Evolutionary conservation across 2,888 invertebrate species (phyloP).

Genomic region (Agrochola macilenta): DNA sequence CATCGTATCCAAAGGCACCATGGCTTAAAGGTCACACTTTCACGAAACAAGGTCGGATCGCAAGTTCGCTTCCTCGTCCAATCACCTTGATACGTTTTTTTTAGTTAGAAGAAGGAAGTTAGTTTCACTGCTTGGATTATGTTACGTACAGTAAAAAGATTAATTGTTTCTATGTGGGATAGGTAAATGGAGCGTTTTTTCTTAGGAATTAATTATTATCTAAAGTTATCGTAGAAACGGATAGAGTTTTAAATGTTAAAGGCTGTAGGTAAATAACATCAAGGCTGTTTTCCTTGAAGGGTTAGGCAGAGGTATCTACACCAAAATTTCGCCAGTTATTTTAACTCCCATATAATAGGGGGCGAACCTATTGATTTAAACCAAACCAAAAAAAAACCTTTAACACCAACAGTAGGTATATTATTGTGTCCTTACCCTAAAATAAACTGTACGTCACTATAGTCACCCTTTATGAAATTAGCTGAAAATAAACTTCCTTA

Average conservation of each 20-base stretch:
- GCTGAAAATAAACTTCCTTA: not conserved
- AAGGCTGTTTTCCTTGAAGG: no score
- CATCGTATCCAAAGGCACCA: slow-evolving; percentile 46
- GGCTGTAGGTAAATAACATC: not conserved
- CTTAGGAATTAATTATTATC: not conserved
- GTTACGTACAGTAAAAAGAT: slow-evolving; percentile 60
- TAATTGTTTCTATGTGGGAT: slow-evolving; percentile 50
- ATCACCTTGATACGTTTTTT: slow-evolving; percentile 68
- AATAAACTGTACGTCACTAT: not conserved
- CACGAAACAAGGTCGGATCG: slow-evolving; percentile 64
- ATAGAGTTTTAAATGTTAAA: not conserved
- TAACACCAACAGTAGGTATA: not conserved
- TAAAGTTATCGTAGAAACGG: not conserved
- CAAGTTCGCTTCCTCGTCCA: slow-evolving; percentile 64
- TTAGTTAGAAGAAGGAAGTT: slow-evolving; percentile 68
- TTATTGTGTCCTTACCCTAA: not conserved
- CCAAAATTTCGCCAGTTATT: no score
- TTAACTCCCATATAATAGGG: no score
- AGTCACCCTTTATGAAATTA: not conserved
- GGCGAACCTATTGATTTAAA: no score
- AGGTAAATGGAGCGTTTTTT: slow-evolving; percentile 38
- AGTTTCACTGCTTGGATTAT: slow-evolving; percentile 61
- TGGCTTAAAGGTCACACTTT: slow-evolving; percentile 65
- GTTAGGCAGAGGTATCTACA: no score
- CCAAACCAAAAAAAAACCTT: not conserved